These are phyloP conservation scores for Harpagifer antarcticus DNA, from an alignment of 2,797 vertebrate genomes.

Conservation along the genomic window DNA sequence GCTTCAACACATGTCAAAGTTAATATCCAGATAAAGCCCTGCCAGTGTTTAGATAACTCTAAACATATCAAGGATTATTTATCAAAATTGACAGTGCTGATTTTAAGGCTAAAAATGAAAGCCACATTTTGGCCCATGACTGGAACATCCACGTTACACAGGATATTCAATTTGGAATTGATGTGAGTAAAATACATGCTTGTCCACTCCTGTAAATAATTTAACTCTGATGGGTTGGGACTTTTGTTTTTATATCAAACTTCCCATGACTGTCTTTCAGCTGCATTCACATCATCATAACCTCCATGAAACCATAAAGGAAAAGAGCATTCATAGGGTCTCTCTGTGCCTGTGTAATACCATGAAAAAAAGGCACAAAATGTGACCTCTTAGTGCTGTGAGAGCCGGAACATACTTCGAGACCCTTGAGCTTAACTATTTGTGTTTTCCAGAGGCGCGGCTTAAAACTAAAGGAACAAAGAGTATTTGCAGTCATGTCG, in stretches of 20 bases:
- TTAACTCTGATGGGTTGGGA: background rate
- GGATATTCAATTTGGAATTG: background rate
- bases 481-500: too few species aligned
- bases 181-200: slow-evolving; percentile 16
- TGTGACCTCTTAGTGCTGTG: too few species aligned
- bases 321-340: background rate
- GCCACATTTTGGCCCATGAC: slow-evolving; percentile 10
- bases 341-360: slow-evolving; percentile 1
- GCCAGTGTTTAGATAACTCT: slow-evolving; percentile 27
- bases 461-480: too few species aligned
- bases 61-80: slow-evolving; percentile 14
- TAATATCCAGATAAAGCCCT: slow-evolving; percentile 5
- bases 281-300: background rate
- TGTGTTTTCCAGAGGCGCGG: too few species aligned
- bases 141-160: slow-evolving; percentile 1
- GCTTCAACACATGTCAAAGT: background rate
- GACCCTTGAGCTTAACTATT: too few species aligned
- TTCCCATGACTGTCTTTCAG: background rate
- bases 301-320: background rate
- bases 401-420: too few species aligned
- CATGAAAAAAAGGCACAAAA: background rate
- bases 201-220: slow-evolving; percentile 17
- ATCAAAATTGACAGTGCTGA: slow-evolving; percentile 33
- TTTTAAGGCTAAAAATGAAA: slow-evolving; percentile 26
- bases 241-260: background rate